Evolutionary conservation across 2,797 vertebrate species (phyloP), one percentile per base, ranked within the genome.

Genomic region (Pangasius larnaudii): DNA sequence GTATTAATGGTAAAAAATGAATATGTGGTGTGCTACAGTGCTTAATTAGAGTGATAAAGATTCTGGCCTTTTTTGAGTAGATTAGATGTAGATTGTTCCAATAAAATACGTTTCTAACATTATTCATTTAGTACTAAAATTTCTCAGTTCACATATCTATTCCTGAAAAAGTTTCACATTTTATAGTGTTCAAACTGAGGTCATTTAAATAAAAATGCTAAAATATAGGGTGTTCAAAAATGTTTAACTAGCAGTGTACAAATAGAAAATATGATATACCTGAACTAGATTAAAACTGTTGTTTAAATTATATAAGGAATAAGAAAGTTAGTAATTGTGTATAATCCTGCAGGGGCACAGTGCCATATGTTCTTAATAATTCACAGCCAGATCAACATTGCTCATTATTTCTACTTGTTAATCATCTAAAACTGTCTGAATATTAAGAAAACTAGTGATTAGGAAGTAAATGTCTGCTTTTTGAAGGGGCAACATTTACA

Each of bases 291-390:
- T 13, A 18, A 77, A n/a, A 19, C 14, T 10, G 49, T 30, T 78
- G 49, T 78, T 24, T 24, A 36, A 24, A 58, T 58, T 36, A 9
- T 78, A 19, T 33, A 22, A 22, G 53, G 51, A 58, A 79, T 24
- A 36, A 58, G 30, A 53, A 51, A 18, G 46, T 77, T 56, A 79
- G 30, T 80, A 24, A 84, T 67, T 67, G 63, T 67, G 19, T 19
- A 67, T 10, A 67, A 84, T 33, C 1, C 27, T 19, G 63, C 81
- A 84, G 61, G 39, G n/a, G 42, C 16, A 67, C 61, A 51, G 42
- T 46, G 61, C 81, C 0, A 2, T 51, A 67, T 84, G 42, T 67
- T 46, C 81, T 51, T 84, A 84, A 84, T 84, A 11, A 51, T 67
- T 84, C 53, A 80, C 51, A 39, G 51, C 53, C 51, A 58, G 30